These are phyloP conservation scores for Ia io DNA, from an alignment of 2,113 vertebrate genomes.

Conservation along the genomic window DNA sequence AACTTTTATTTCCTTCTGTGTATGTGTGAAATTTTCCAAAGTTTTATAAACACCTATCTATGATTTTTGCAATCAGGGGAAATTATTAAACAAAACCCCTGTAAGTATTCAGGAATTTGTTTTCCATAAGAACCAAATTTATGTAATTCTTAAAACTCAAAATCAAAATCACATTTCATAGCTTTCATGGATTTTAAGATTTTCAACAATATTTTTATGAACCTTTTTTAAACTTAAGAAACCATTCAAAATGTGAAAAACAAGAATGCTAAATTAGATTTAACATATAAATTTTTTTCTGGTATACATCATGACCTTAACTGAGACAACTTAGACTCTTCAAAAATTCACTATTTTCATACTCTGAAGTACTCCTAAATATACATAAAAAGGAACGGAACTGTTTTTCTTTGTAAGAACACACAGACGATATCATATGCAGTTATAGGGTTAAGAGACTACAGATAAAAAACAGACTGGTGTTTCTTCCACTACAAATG, in stretches of 20 bases:
- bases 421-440: neutral
- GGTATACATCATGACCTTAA: neutral
- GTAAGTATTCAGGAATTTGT: neutral
- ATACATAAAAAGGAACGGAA: neutral
- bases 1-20: neutral
- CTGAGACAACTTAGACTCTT: conserved; percentile 11
- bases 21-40: conserved; percentile 5
- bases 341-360: conserved; percentile 40
- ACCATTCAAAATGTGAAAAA: conserved; percentile 46
- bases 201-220: conserved; percentile 3
- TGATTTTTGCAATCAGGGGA: neutral
- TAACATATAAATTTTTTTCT: neutral
- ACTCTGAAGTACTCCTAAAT: neutral
- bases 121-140: conserved; percentile 10
- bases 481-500: conserved; percentile 35
- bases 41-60: neutral
- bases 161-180: conserved; percentile 14
- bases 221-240: conserved; percentile 31
- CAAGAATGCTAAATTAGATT: neutral
- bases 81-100: conserved; percentile 8
- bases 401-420: neutral
- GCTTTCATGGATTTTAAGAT: neutral
- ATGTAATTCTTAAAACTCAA: conserved; percentile 32
- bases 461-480: conserved; percentile 20
- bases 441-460: neutral